Conservation (phyloP, 2,113 vertebrate genomes). For the Zosterops pallidus region DNA sequence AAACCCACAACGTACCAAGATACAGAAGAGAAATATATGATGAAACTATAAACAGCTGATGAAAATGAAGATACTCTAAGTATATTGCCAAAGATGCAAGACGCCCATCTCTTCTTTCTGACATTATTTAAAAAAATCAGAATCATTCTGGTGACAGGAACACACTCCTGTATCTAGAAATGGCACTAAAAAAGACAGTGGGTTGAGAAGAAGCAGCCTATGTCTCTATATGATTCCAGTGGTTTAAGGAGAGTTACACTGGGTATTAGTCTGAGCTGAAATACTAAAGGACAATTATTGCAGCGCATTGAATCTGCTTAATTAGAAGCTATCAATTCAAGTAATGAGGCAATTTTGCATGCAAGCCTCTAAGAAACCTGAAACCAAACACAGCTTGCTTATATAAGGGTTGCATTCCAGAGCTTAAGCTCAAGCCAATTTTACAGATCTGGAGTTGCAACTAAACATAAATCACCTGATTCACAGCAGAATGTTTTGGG, state of each 20-base stretch:
- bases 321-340: not conserved
- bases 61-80: not conserved
- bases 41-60: not conserved
- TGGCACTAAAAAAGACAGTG: not conserved
- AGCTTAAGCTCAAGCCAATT: not conserved
- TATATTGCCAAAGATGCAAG: not conserved
- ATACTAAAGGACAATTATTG: not conserved
- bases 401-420: conserved; percentile 24
- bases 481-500: not conserved
- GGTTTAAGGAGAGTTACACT: not conserved
- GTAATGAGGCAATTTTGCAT: not conserved
- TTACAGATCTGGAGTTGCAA: conserved; percentile 2
- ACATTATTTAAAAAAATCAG: not conserved
- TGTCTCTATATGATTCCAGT: not conserved
- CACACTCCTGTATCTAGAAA: not conserved
- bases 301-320: not conserved
- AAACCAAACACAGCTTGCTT: conserved; percentile 17
- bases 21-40: not conserved
- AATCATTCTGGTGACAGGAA: not conserved
- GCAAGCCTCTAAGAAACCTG: not conserved
- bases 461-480: conserved; percentile 40
- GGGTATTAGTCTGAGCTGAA: not conserved
- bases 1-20: not conserved
- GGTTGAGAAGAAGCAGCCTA: not conserved
- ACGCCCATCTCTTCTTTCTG: not conserved